Base-by-base conservation (phyloP, 2,797 vertebrate species). In the Ctenosaura bakeri region DNA sequence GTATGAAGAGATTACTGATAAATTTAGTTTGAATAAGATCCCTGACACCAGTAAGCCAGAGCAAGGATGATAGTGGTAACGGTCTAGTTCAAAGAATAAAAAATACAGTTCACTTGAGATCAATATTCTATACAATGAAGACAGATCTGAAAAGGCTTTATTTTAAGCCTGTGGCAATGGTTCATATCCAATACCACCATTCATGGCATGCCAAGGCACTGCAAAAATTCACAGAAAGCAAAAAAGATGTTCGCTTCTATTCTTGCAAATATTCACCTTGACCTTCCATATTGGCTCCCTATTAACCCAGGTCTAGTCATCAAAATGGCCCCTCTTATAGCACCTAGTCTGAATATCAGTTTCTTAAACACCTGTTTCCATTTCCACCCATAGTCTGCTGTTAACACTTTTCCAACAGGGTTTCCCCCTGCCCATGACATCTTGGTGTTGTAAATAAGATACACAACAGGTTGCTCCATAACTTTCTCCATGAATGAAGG, bases 401-500 rank as follows among this genome's bases (percentile, higher is more conserved):
- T 81, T 73, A 69, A 24, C 1, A 24, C 35, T 86, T 79, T 79
- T 85, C 89, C 92, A 83, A 92, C 71, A 87, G 54, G 54, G 71
- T 64, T 73, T 89, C 13, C 56, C 71, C 88, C 87, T 85, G 73
- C 91, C 82, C 91, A 87, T 91, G 83, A 71, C 29, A 89, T 16
- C 71, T 87, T 59, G 89, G 76, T 88, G 74, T 83, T 91, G 18
- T 90, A 83, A 93, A 86, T 74, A 88, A 73, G 82, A 85, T 32
- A 56, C 10, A 89, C 82, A 88, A 86, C 87, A 94, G 64, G 85
- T 93, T 93, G 87, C 92, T 91, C 83, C 38, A 50, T 93, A 86
- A 92, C 92, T 5, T 20, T 62, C 84, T 90, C 56, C 1, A 10
- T 92, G 91, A 97, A 95, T 4, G 42, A 92, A 93, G 94, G 84